Evolutionary conservation across 2,888 invertebrate genomes (phyloP).

Genomic region (Belgica antarctica): DNA sequence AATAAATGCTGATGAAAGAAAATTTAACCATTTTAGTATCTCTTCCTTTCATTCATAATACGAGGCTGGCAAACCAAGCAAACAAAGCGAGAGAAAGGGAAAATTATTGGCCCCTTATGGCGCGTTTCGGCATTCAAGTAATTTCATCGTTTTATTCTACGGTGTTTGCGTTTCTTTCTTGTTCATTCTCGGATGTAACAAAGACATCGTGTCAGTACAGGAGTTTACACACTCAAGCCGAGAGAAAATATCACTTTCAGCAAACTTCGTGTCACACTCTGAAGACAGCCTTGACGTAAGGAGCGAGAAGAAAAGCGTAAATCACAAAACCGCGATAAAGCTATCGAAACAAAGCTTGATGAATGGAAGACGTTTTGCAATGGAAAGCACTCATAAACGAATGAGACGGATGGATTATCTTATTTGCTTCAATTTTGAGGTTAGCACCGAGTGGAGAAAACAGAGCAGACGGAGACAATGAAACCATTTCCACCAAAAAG

Average conservation of each 20-base stretch:
- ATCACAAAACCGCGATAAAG: too few species aligned
- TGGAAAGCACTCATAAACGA: neutral
- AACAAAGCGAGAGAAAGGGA: neutral
- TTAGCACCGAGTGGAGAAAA: too few species aligned
- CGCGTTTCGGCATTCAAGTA: neutral
- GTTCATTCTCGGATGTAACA: neutral
- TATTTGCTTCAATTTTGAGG: neutral
- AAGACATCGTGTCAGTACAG: neutral
- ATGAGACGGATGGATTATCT: neutral
- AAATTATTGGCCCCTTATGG: slow-evolving; percentile 8
- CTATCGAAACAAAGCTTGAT: neutral
- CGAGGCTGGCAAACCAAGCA: neutral
- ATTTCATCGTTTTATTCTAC: neutral
- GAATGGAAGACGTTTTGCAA: too few species aligned
- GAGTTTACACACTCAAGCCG: neutral
- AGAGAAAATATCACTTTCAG: too few species aligned
- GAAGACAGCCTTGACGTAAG: too few species aligned
- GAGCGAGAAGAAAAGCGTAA: neutral
- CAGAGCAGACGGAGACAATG: neutral
- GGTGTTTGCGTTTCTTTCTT: neutral
- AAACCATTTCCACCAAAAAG: slow-evolving; percentile 10
- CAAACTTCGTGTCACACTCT: neutral
- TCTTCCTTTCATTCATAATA: neutral
- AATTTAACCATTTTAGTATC: neutral
- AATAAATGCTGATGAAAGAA: neutral